Evolutionary conservation across 2,797 vertebrate genomes (phyloP), one percentile per base, ranked within the genome.

Genomic region (Sebastes oblongus): DNA sequence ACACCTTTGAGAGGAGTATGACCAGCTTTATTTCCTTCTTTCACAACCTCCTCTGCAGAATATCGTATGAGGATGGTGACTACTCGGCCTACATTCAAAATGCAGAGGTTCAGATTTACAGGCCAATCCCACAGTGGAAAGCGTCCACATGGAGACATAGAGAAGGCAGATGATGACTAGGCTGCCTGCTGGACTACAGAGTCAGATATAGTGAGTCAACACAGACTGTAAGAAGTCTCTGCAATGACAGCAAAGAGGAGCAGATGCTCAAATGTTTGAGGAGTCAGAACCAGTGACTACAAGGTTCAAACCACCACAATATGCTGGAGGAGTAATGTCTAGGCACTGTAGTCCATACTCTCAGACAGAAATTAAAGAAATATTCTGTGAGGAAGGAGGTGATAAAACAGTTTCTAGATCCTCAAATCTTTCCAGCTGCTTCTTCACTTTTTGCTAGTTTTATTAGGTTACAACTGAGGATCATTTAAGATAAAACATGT

Each of bases 371-470:
- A 54, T 42, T 30, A 39, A 64, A 50, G 55, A 66, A 22, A 30
- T 10, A 54, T 52, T 80, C 52, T 70, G 42, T 67, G 56, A 32
- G 39, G 32, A 22, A 39, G 30, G 30, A 60, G 62, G 59, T 14
- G 58, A 79, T 72, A 75, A 75, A 85, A 72, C 52, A 72, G 56
- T 24, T 58, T 67, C 10, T 5, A 56, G 27, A 79, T 72, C 50
- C 55, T 70, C 24, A 64, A 24, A 75, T 73, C 18, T 32, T 42
- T 54, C 39, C 52, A 64, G 65, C 55, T 83, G 36, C 65, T 77
- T 58, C 8, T 56, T 24, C 54, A 29, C 24, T 22, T 68, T 72
- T 9, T 50, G 27, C 5, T 60, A 8, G 29, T 24, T 54, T 36
- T 39, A 55, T 27, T 24, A n/a, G 25, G 54, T 32, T 39, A 68